Percentiles rank a stretch among this genome's conserved stretches.
Evolutionary conservation across 2,797 vertebrate genomes (phyloP).

Genomic region (Psittacula derbiana): DNA sequence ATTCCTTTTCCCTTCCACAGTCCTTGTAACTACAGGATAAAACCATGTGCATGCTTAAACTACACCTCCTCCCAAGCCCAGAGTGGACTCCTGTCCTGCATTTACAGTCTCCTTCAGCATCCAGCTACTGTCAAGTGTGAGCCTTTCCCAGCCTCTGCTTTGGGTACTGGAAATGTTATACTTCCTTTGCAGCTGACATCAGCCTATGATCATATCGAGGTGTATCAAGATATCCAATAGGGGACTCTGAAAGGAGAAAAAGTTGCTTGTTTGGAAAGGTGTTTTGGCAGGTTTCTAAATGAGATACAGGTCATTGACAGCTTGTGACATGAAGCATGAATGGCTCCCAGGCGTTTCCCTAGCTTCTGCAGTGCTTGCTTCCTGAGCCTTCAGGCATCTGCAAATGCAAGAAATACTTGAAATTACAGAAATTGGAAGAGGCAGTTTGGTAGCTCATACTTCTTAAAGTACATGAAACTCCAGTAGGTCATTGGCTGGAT

Average conservation of each 20-base stretch:
- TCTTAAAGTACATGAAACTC: constrained; percentile 16
- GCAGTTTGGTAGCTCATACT: constrained; percentile 33
- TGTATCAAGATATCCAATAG: background rate
- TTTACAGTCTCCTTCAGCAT: background rate
- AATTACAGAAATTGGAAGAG: constrained; percentile 36
- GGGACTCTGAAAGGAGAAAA: background rate
- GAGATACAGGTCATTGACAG: background rate
- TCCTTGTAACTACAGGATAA: background rate
- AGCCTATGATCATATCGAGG: background rate
- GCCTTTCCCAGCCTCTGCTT: background rate
- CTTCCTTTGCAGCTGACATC: background rate
- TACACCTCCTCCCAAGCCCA: background rate
- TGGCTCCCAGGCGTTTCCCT: background rate
- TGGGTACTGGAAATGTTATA: background rate
- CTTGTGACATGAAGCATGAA: background rate
- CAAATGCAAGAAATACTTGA: constrained; percentile 24
- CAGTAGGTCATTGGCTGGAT: background rate
- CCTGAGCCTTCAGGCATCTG: background rate
- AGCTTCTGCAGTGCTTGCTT: background rate
- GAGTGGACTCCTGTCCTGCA: background rate
- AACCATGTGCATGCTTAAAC: background rate
- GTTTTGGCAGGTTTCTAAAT: constrained; percentile 11
- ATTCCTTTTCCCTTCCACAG: background rate
- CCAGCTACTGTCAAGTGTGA: background rate
- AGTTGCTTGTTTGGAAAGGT: background rate